phyloP scores from a whole-genome alignment of 2,797 vertebrate genomes.

The Pelochelys cantorii region DNA sequence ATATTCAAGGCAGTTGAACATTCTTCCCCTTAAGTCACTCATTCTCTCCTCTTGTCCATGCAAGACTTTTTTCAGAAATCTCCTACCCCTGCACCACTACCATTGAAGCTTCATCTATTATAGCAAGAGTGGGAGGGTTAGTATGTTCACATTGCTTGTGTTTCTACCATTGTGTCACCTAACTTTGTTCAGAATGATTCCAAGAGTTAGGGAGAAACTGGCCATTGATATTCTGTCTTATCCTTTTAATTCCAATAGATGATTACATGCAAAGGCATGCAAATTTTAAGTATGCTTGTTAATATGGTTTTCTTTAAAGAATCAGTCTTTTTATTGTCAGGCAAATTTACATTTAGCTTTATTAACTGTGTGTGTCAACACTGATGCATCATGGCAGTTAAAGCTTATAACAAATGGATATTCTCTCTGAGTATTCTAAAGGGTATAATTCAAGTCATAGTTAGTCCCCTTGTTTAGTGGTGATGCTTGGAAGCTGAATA shows the following conservation, averaged over 20 bases:
- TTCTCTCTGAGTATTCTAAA: neutral
- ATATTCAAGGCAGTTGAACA: neutral
- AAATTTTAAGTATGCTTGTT: neutral
- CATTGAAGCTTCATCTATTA: neutral
- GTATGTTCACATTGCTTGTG: neutral
- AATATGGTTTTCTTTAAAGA: neutral
- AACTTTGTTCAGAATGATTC: neutral
- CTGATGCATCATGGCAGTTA: slow-evolving; percentile 1
- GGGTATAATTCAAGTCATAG: neutral
- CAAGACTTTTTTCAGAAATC: neutral
- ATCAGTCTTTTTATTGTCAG: neutral
- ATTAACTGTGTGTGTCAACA: slow-evolving; percentile 18
- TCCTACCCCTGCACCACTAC: neutral
- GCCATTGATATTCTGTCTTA: neutral
- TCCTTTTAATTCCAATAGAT: neutral
- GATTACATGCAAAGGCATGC: neutral
- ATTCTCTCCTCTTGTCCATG: accelerated
- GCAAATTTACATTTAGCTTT: slow-evolving; percentile 4
- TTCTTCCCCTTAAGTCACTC: neutral
- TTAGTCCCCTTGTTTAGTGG: slow-evolving; percentile 2
- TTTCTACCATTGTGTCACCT: neutral
- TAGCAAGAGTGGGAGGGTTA: neutral
- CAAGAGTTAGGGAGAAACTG: neutral
- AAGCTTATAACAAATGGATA: slow-evolving; percentile 7
- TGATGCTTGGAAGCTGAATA: neutral